Conservation (phyloP, 1,140 invertebrate species). For the Drosophila tristis region DNA sequence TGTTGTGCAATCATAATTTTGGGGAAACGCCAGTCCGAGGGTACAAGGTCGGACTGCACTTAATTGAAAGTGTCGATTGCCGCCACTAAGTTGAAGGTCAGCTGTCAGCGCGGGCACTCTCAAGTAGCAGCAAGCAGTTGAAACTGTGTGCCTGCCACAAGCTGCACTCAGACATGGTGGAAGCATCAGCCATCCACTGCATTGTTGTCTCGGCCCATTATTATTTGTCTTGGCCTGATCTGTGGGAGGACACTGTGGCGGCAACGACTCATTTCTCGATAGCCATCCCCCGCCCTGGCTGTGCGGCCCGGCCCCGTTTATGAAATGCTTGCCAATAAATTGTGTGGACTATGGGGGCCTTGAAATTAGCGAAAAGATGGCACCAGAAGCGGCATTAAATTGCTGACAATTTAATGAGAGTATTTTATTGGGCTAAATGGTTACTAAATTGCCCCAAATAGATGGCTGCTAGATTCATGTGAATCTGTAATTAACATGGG, state of each 20-base stretch:
- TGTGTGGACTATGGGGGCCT: slow-evolving; percentile 30
- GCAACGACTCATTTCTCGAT: slow-evolving; percentile 1
- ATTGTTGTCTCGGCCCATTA: slow-evolving; percentile 47
- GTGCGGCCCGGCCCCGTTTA: slow-evolving; percentile 7
- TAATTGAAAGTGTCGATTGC: slow-evolving; percentile 42
- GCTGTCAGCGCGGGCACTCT: background rate
- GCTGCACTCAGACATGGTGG: slow-evolving; percentile 6
- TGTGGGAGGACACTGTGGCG: slow-evolving; percentile 13
- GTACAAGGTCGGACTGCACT: slow-evolving; percentile 43
- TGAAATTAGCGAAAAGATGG: slow-evolving; percentile 52
- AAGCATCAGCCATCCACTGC: slow-evolving; percentile 16
- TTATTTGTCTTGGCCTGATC: slow-evolving; percentile 53
- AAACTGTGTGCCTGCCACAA: slow-evolving; percentile 21
- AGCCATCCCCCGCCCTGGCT: too few relatives aligned
- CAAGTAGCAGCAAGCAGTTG: slow-evolving; percentile 4
- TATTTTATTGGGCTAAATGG: slow-evolving; percentile 41
- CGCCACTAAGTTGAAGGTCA: slow-evolving; percentile 27
- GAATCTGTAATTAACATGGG: slow-evolving; percentile 19
- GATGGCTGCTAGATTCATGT: slow-evolving; percentile 8
- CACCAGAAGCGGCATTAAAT: slow-evolving; percentile 30
- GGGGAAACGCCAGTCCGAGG: slow-evolving; percentile 15
- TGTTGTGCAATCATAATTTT: slow-evolving; percentile 15
- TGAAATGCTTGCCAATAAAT: slow-evolving; percentile 51
- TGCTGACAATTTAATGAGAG: slow-evolving; percentile 49
- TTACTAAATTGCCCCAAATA: slow-evolving; percentile 36